These are phyloP conservation scores for Drosophila chauvacae DNA, from an alignment of 1,140 invertebrate genomes.

Conservation along the genomic window DNA sequence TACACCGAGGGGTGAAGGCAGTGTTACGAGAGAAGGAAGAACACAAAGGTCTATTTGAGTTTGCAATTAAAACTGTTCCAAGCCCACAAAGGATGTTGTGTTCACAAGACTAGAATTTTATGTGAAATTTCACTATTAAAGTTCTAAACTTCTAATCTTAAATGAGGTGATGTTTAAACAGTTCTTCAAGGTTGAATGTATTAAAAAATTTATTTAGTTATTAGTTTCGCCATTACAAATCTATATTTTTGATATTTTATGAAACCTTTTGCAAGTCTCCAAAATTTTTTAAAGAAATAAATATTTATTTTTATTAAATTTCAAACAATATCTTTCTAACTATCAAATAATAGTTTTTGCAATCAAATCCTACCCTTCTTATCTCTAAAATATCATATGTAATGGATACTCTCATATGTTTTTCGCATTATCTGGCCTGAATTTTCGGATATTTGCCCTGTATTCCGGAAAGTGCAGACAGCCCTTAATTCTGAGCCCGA, in stretches of 20 bases:
- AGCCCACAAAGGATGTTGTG: background rate
- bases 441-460: slow-evolving; percentile 3
- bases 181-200: background rate
- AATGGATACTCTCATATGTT: slow-evolving; percentile 39
- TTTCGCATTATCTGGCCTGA: slow-evolving; percentile 28
- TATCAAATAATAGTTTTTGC: background rate
- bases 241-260: background rate
- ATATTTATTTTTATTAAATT: background rate
- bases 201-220: background rate
- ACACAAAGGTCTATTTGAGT: slow-evolving; percentile 3
- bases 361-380: background rate
- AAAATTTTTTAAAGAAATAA: background rate
- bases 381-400: slow-evolving; percentile 13
- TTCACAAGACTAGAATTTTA: too few relatives aligned
- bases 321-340: background rate
- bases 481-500: slow-evolving; percentile 23
- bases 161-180: background rate
- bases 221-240: background rate
- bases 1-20: slow-evolving; percentile 17
- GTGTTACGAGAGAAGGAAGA: background rate
- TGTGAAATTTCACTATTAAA: background rate
- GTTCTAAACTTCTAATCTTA: too few relatives aligned
- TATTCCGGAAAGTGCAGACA: slow-evolving; percentile 37
- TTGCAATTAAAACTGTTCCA: slow-evolving; percentile 33
- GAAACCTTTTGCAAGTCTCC: accelerated